Evolutionary conservation across 2,888 invertebrate species (phyloP), one percentile per base, ranked within the genome.

Genomic region (Sphaerophoria taeniata): DNA sequence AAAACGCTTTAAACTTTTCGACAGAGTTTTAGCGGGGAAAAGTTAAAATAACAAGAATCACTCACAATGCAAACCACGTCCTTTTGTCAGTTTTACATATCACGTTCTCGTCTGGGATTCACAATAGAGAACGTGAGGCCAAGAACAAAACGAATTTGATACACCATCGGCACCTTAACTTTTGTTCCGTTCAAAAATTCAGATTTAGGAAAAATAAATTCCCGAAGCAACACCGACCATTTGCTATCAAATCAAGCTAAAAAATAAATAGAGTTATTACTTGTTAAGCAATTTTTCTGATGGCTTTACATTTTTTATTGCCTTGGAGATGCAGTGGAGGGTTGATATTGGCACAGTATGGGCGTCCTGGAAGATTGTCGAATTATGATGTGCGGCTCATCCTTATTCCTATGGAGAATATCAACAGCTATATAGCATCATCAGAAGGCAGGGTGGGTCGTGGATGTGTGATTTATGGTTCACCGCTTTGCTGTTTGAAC

Each of bases 401-500:
- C 76, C 81, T 72, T 16, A 24, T 24, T 24, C 24, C 9, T 34
- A 24, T 24, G 11, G 53, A 65, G 47, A 65, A 43, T 31, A 34
- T 63, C 33, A 16, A 65, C 49, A 79, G 55, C 24, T 24, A 24
- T 24, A 24, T 24, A 24, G 24, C 24, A 24, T 24, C 33, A 58
- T 16, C 24, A 39, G 58, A 3, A 16, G 16, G 4, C 24, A 24
- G 24, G 24, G 24, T 24, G 31, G 65, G 79, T 43, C 58, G 49
- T 55, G 6, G 34, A 65, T 65, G 65, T 55, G 81, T 85, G 85
- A 85, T 85, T 85, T 85, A 85, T 85, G 85, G 76, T 77, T 81
- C 81, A 85, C 81, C 85, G 81, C 81, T 85, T 85, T 85, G 85
- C 85, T 85, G 76, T 85, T 85, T 85, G 85, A 85, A 85, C 85